Conservation (phyloP, 2,888 invertebrate species). For the Parascotia fuliginaria region DNA sequence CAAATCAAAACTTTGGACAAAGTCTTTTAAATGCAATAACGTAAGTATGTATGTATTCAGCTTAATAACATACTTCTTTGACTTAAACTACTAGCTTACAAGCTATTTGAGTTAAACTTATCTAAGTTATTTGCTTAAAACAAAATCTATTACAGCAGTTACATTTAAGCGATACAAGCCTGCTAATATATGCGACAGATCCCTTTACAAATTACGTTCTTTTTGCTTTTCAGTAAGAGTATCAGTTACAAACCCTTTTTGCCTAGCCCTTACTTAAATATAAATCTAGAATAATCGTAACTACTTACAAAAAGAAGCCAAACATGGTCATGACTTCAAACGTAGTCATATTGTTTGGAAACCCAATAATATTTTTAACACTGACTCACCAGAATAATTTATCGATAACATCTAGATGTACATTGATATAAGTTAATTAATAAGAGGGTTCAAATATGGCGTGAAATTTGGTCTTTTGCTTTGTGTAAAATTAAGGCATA, state of each 20-base stretch:
- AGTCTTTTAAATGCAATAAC: too few species aligned
- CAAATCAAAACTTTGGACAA: too few species aligned
- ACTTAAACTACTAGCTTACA: too few species aligned
- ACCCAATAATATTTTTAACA: constrained; percentile 31
- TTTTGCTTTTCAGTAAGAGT: background rate
- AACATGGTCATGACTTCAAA: constrained; percentile 15
- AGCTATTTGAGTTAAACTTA: too few species aligned
- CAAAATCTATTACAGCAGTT: too few species aligned
- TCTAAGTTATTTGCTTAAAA: too few species aligned
- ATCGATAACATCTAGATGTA: constrained; percentile 48
- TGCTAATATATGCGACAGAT: too few species aligned
- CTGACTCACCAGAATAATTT: constrained; percentile 44
- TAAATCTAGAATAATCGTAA: constrained; percentile 23
- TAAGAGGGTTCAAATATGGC: background rate
- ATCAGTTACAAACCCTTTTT: constrained; percentile 11
- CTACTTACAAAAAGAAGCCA: constrained; percentile 10
- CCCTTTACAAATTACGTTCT: too few species aligned
- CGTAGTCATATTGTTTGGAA: constrained; percentile 36
- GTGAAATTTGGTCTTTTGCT: background rate
- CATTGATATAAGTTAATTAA: constrained; percentile 21
- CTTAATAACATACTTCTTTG: too few species aligned
- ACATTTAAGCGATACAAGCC: too few species aligned
- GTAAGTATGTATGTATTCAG: too few species aligned
- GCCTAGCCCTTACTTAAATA: background rate
- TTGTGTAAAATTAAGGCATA: background rate